Percentiles rank a stretch among this genome's conserved stretches.
Evolutionary conservation across 2,797 vertebrate species (phyloP).

Genomic region (Cyclura pinguis): DNA sequence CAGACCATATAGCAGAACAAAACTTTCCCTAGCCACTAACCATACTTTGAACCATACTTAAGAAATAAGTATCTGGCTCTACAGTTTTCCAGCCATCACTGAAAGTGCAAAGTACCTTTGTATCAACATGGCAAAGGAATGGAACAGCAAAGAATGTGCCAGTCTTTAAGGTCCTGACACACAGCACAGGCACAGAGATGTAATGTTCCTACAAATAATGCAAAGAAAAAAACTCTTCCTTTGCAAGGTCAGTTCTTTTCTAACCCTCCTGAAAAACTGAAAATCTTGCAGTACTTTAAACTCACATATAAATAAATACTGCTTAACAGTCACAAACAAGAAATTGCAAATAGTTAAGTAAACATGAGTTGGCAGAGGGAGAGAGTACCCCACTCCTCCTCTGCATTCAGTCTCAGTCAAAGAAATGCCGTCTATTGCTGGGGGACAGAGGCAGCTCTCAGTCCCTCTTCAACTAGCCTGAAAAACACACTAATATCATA

Average conservation of each 20-base stretch:
- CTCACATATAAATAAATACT: not conserved
- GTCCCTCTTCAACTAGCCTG: too few relatives aligned
- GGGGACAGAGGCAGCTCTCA: too few relatives aligned
- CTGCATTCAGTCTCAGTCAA: too few relatives aligned
- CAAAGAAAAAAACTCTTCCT: not conserved
- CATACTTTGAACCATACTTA: not conserved
- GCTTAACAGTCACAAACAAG: not conserved
- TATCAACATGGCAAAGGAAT: not conserved
- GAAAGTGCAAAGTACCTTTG: not conserved
- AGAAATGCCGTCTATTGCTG: too few relatives aligned
- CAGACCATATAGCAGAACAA: too few relatives aligned
- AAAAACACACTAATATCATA: too few relatives aligned
- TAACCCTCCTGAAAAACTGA: not conserved
- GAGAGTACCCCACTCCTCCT: not conserved
- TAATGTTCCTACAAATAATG: not conserved
- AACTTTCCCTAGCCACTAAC: not conserved
- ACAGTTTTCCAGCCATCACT: not conserved
- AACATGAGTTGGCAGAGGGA: not conserved
- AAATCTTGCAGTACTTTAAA: not conserved
- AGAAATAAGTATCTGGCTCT: not conserved
- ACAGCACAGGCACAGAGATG: not conserved
- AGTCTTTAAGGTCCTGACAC: not conserved
- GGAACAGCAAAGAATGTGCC: not conserved
- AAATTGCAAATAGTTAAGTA: not conserved
- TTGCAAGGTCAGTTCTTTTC: not conserved